Evolutionary conservation across 2,888 invertebrate genomes (phyloP).

Genomic region (Muscina levida): DNA sequence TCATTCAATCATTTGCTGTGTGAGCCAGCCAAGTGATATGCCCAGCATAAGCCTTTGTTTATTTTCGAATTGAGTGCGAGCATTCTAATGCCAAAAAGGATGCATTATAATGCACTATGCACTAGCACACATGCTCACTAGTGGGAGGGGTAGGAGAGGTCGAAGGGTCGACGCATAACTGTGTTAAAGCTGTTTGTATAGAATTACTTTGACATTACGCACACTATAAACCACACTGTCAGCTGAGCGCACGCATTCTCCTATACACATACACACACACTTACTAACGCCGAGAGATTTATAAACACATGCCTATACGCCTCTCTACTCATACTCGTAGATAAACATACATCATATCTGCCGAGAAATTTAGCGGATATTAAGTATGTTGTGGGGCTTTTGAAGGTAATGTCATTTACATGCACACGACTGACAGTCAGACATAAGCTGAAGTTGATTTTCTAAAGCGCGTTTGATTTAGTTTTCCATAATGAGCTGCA

Average conservation of each 20-base stretch:
- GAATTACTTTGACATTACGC: conserved; percentile 13
- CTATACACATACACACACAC: not conserved
- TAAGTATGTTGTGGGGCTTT: conserved; percentile 4
- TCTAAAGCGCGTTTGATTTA: not conserved
- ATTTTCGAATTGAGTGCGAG: not conserved
- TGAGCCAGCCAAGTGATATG: not conserved
- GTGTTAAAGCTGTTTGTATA: not conserved
- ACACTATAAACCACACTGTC: not conserved
- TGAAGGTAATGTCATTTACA: conserved; percentile 19
- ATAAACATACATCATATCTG: not conserved
- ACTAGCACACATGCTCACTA: too few relatives aligned
- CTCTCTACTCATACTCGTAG: too few relatives aligned
- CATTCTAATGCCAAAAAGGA: not conserved
- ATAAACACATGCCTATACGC: too few relatives aligned
- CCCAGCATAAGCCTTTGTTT: conserved; percentile 13
- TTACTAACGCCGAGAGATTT: too few relatives aligned
- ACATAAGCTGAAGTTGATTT: conserved; percentile 7
- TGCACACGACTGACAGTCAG: not conserved
- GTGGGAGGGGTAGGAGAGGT: too few relatives aligned
- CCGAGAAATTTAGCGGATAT: conserved; percentile 12
- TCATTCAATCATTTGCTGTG: too few relatives aligned
- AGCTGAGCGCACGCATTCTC: not conserved
- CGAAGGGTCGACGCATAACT: too few relatives aligned
- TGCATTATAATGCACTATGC: not conserved
- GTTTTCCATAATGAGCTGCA: not conserved